phyloP scores from a whole-genome alignment of 2,888 invertebrate genomes.

The Argyresthia goedartella region DNA sequence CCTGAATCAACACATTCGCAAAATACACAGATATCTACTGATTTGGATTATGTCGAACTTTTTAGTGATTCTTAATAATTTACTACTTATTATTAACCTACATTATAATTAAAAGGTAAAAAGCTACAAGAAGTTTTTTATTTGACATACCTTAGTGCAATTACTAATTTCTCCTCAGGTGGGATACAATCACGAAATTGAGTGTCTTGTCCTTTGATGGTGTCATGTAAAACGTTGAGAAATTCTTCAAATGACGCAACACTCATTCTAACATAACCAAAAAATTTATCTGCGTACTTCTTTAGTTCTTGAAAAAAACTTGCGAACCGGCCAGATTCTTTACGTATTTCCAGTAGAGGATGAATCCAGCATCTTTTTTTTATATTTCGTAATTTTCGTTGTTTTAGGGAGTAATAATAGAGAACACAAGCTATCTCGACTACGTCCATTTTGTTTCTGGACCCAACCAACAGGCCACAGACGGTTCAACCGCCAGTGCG shows the following conservation, averaged over 20 bases:
- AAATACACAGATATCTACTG: background rate
- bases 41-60: background rate
- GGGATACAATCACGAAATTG: too few relatives aligned
- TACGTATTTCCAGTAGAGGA: slow-evolving; percentile 15
- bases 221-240: too few relatives aligned
- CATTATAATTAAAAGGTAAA: background rate
- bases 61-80: background rate
- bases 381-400: slow-evolving; percentile 10
- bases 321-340: slow-evolving; percentile 13
- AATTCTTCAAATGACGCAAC: too few relatives aligned
- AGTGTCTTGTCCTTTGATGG: too few relatives aligned
- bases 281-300: too few relatives aligned
- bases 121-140: too few relatives aligned
- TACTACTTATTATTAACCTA: background rate
- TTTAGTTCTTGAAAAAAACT: background rate
- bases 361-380: slow-evolving; percentile 15
- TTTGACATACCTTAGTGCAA: too few relatives aligned
- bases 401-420: slow-evolving; percentile 13
- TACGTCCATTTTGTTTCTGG: slow-evolving; percentile 1
- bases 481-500: too few relatives aligned
- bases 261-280: too few relatives aligned
- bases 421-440: slow-evolving; percentile 3
- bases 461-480: background rate
- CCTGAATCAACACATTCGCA: background rate
- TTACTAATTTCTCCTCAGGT: too few relatives aligned